Evolutionary conservation across 1,140 invertebrate genomes (phyloP).

Genomic region (Bombus superbus): DNA sequence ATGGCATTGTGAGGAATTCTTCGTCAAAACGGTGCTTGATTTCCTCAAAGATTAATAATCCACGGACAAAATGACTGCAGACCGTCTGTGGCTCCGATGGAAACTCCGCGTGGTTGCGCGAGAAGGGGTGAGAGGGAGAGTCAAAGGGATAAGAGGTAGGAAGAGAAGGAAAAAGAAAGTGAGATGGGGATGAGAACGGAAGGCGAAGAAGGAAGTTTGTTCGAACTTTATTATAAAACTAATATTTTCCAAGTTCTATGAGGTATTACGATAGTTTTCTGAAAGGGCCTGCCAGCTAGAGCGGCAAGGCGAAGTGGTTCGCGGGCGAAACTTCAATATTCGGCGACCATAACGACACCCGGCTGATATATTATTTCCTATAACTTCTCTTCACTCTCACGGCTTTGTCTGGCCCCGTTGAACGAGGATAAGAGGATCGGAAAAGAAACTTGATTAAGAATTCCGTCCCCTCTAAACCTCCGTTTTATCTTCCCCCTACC

Average conservation of each 20-base stretch:
- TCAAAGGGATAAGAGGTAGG: neutral
- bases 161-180: neutral
- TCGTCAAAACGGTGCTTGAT: conserved; percentile 68
- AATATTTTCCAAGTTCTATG: conserved; percentile 75
- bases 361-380: conserved; percentile 76
- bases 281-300: conserved; percentile 66
- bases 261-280: conserved; percentile 76
- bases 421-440: conserved; percentile 50
- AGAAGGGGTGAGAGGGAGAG: neutral
- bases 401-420: conserved; percentile 61
- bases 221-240: conserved; percentile 74
- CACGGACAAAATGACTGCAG: conserved; percentile 56
- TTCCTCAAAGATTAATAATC: conserved; percentile 69
- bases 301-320: conserved; percentile 67
- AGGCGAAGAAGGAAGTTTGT: conserved; percentile 53
- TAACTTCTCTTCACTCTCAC: conserved; percentile 69
- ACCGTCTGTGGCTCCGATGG: conserved; percentile 16
- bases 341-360: conserved; percentile 77
- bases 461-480: conserved; percentile 28
- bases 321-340: conserved; percentile 76
- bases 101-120: neutral
- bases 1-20: conserved; percentile 46
- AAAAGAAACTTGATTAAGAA: conserved; percentile 76
- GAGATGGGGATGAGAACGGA: neutral
- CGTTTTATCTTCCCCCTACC: neutral